A percentile compares a stretch with the other conserved stretches of the same genome.
phyloP scores from a whole-genome alignment of 2,113 vertebrate genomes.

The Psettodes erumei region DNA sequence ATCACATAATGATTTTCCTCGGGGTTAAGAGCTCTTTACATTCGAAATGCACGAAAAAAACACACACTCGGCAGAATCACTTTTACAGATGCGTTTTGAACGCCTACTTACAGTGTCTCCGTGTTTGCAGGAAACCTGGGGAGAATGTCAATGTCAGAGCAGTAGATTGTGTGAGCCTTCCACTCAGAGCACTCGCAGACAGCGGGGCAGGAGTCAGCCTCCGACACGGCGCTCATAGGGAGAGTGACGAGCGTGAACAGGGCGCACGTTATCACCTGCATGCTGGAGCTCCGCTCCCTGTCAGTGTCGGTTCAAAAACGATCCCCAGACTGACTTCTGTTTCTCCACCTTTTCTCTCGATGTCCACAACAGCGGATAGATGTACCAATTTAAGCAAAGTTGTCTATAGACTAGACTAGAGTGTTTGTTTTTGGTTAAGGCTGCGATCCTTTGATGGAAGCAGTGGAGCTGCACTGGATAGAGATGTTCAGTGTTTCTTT shows the following conservation, averaged over 20 bases:
- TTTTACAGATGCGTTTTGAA: slow-evolving; percentile 61
- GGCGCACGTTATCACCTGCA: slow-evolving; percentile 71
- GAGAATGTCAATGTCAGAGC: slow-evolving; percentile 86
- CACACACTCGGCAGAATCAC: slow-evolving; percentile 37
- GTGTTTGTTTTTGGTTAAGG: neutral
- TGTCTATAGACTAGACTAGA: neutral
- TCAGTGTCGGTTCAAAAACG: neutral
- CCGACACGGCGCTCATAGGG: slow-evolving; percentile 22
- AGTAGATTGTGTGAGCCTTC: slow-evolving; percentile 87
- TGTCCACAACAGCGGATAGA: slow-evolving; percentile 8
- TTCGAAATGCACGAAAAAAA: slow-evolving; percentile 45
- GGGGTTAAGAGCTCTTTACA: slow-evolving; percentile 59
- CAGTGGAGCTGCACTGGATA: neutral
- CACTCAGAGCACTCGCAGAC: slow-evolving; percentile 89
- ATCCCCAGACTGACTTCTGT: neutral
- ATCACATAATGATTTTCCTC: slow-evolving; percentile 63
- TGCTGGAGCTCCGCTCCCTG: slow-evolving; percentile 36
- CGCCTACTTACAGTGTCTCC: slow-evolving; percentile 91
- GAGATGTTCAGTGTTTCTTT: slow-evolving; percentile 18
- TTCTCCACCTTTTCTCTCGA: neutral
- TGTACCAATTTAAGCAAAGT: neutral
- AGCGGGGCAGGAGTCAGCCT: slow-evolving; percentile 75
- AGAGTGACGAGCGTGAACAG: slow-evolving; percentile 68
- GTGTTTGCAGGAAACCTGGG: slow-evolving; percentile 88
- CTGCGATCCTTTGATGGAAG: slow-evolving; percentile 33